A percentile compares a stretch with the other conserved stretches of the same genome.
Evolutionary conservation across 1,140 invertebrate species (phyloP).

Genomic region (Himalopsyche phryganea): DNA sequence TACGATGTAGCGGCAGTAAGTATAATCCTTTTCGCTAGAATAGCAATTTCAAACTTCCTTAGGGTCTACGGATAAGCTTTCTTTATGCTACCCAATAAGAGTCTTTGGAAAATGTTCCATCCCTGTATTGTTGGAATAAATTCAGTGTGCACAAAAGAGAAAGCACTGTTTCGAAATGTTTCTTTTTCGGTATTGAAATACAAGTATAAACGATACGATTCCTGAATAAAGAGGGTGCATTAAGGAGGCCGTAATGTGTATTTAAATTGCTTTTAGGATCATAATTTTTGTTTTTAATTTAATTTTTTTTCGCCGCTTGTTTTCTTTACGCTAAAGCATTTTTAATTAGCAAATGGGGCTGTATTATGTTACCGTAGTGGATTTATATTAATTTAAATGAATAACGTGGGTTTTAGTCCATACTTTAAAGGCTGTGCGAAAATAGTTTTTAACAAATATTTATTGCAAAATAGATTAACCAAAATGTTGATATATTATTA

Average conservation of each 20-base stretch:
- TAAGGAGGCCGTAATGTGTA: constrained; percentile 48
- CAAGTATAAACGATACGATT: constrained; percentile 40
- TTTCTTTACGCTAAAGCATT: constrained; percentile 16
- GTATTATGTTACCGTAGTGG: constrained; percentile 5
- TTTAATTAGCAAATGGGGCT: constrained; percentile 28
- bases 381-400: constrained; percentile 10
- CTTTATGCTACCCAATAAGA: constrained; percentile 47
- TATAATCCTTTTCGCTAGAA: constrained; percentile 58
- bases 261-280: constrained; percentile 50
- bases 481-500: no score
- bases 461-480: no score
- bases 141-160: constrained; percentile 2
- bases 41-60: constrained; percentile 58
- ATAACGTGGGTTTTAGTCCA: background rate
- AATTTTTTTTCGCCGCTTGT: constrained; percentile 16
- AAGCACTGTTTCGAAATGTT: background rate
- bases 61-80: constrained; percentile 57
- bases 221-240: constrained; percentile 51
- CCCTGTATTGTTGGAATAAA: constrained; percentile 14
- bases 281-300: constrained; percentile 55
- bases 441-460: no score
- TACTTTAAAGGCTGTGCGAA: no score
- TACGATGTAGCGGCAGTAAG: constrained; percentile 52
- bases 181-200: constrained; percentile 24
- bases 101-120: constrained; percentile 13